Conservation (phyloP, 2,113 vertebrate genomes). For the Eidolon helvum region DNA sequence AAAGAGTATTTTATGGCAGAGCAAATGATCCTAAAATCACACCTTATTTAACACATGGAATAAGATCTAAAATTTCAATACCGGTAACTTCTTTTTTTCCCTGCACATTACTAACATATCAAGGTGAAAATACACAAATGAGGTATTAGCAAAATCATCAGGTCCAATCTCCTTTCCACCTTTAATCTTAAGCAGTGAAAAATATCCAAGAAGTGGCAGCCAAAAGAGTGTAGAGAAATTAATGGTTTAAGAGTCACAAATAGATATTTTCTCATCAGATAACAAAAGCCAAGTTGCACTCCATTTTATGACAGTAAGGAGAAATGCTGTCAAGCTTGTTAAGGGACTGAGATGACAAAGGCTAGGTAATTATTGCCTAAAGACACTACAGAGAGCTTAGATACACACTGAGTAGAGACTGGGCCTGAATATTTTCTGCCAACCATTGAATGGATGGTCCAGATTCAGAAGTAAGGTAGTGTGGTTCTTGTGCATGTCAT, state of each 20-base stretch:
- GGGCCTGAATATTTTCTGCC: background rate
- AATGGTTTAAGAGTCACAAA: background rate
- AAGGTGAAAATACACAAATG: background rate
- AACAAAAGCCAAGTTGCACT: background rate
- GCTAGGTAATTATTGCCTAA: fast-evolving
- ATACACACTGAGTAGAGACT: background rate
- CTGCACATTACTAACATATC: background rate
- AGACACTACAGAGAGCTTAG: background rate
- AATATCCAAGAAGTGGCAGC: background rate
- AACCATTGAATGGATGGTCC: background rate
- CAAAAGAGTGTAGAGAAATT: background rate
- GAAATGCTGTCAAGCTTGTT: background rate
- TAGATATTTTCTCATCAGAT: background rate
- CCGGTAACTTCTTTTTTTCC: conserved; percentile 78
- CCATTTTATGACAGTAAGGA: background rate
- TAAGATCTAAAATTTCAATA: conserved; percentile 70
- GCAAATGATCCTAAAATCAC: conserved; percentile 88
- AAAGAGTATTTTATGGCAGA: conserved; percentile 86
- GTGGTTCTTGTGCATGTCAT: background rate
- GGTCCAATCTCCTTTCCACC: background rate
- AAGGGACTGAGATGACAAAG: background rate
- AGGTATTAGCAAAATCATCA: background rate
- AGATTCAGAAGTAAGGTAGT: background rate
- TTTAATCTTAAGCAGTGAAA: background rate
- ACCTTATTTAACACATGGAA: conserved; percentile 86